Conservation (phyloP, 2,113 vertebrate genomes). For the Pteropus alecto region DNA sequence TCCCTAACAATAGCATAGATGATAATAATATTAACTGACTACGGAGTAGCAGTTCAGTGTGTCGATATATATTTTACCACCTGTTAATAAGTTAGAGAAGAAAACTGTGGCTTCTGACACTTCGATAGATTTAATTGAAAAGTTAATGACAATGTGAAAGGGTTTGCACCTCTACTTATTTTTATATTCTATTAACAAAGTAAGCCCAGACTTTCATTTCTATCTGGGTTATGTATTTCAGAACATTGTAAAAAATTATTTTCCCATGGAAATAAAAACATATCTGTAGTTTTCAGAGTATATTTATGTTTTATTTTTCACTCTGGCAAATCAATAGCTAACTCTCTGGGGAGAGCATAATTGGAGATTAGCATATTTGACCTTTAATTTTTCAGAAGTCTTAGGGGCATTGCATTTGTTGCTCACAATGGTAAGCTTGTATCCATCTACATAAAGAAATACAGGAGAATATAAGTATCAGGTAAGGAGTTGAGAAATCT, state of each 20-base stretch:
- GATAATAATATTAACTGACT: background rate
- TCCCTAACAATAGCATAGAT: background rate
- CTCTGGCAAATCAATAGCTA: conserved; percentile 6
- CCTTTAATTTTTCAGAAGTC: conserved; percentile 6
- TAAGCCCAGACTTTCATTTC: conserved; percentile 47
- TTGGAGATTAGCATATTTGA: conserved; percentile 2
- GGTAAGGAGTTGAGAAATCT: background rate
- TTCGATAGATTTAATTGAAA: conserved; percentile 20
- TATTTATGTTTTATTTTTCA: conserved; percentile 41
- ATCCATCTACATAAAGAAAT: background rate
- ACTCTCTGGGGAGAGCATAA: background rate
- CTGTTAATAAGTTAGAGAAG: background rate
- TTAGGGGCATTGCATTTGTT: background rate
- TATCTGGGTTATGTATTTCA: conserved; percentile 23
- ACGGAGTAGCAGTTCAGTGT: background rate
- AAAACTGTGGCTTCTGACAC: conserved; percentile 30
- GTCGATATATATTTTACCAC: background rate
- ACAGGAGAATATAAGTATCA: background rate
- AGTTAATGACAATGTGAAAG: background rate
- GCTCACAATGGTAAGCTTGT: background rate
- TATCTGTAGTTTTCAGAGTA: conserved; percentile 30
- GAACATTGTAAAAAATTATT: conserved; percentile 34
- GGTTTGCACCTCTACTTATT: background rate
- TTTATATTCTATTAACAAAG: conserved; percentile 50
- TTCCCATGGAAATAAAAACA: conserved; percentile 42